Evolutionary conservation across 1,140 invertebrate species (phyloP), one percentile per base, ranked within the genome.

Genomic region (Nephila pilipes): DNA sequence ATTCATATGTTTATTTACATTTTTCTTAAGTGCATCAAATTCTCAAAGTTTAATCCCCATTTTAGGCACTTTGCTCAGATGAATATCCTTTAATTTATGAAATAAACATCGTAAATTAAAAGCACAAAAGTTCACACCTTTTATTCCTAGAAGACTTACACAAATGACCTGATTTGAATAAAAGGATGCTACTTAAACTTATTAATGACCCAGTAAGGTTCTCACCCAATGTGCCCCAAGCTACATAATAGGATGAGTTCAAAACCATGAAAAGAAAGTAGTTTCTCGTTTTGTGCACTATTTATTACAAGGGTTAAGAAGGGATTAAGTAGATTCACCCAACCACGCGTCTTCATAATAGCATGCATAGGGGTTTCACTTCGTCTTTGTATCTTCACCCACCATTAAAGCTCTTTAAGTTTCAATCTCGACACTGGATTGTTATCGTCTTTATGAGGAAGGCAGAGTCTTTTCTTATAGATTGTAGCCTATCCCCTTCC

Each of bases 251-350:
- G 29, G 69, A 12, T 75, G 14, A 36, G 69, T 75, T 75, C 69
- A 75, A 32, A 29, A 36, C 25, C 69, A 75, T 1, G 29, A 32
- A 75, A 75, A 75, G 69, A 75, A 75, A 75, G 69, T 75, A 75
- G 69, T 75, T 75, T 75, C 69, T 75, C 63, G 63, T 65, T 65
- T 65, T 75, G 69, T 75, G 69, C 69, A 75, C 69, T 75, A 75
- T 36, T 55, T 55, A 83, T 55, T 29, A 83, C 36, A 29, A 57
- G 54, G 81, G 81, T 83, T 83, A 83, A 83, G 81, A 83, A 55
- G 36, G 38, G 81, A 83, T 83, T 83, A 55, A 83, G 38, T 83
- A 2, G n/a, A 83, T 83, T 55, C 69, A 79, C 0, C 29, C 14
- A 81, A 81, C 79, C 79, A 83, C 22, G n/a, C 36, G n/a, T 29